Conservation (phyloP, 2,797 vertebrate species). For the Onychomys leucogaster region DNA sequence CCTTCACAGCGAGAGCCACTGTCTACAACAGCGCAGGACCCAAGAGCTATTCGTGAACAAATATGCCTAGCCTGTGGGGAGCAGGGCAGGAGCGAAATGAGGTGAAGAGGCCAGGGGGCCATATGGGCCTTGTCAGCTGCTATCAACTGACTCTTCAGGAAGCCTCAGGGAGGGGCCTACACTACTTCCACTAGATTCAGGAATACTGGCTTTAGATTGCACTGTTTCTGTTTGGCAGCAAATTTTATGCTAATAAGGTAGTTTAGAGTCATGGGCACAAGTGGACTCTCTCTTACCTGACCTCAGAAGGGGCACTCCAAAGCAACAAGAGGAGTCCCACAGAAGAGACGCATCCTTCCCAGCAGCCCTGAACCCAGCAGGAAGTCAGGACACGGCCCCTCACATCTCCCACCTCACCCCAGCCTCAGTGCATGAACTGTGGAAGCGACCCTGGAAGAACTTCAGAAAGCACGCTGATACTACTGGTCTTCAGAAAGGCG, state of each 20-base stretch:
- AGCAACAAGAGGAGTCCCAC: not conserved
- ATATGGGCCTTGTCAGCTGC: not conserved
- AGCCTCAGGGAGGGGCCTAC: not conserved
- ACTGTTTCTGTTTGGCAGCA: not conserved
- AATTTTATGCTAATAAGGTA: not conserved
- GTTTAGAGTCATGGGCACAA: not conserved
- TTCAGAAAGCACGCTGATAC: not conserved
- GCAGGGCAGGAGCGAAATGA: rapidly evolving
- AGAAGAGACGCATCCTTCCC: not conserved
- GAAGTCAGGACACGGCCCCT: not conserved
- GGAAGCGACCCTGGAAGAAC: not conserved
- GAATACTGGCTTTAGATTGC: not conserved
- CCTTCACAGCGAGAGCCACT: not conserved
- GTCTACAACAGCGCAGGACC: not conserved
- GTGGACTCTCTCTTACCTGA: not conserved
- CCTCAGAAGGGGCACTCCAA: not conserved
- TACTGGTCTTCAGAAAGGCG: not conserved
- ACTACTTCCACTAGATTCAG: not conserved
- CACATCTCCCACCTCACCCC: not conserved
- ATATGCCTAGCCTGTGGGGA: not conserved
- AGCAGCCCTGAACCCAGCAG: not conserved
- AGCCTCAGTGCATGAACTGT: not conserved
- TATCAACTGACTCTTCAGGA: not conserved
- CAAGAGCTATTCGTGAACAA: not conserved
- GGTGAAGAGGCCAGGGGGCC: not conserved